Percentiles rank a stretch among this genome's conserved stretches.
phyloP scores from a whole-genome alignment of 2,797 vertebrate genomes.

The Bryconaethiops microstoma region DNA sequence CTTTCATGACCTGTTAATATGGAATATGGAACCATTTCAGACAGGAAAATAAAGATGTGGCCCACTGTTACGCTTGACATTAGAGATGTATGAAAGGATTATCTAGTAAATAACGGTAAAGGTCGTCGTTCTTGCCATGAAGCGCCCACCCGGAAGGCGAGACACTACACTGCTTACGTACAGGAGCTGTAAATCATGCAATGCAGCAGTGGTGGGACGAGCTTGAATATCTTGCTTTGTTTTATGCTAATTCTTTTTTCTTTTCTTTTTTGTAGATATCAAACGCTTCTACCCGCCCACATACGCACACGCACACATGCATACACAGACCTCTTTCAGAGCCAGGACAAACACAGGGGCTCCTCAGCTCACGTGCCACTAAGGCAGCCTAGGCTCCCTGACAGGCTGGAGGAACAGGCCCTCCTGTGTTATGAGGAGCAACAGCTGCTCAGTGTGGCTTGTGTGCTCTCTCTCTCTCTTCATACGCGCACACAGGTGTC shows the following conservation, averaged over 20 bases:
- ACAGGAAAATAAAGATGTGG: too few relatives aligned
- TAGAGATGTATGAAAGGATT: too few relatives aligned
- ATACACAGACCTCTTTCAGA: slow-evolving; percentile 35
- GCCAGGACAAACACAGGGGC: slow-evolving; percentile 49
- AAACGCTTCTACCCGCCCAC: slow-evolving; percentile 37
- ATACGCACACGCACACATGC: slow-evolving; percentile 52
- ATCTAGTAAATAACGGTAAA: too few relatives aligned
- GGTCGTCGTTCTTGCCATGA: too few relatives aligned
- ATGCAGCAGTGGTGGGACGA: slow-evolving; percentile 28
- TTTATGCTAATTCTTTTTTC: background rate
- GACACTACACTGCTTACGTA: too few relatives aligned
- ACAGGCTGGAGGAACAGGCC: slow-evolving; percentile 67
- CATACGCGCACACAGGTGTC: slow-evolving; percentile 66
- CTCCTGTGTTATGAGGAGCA: slow-evolving; percentile 69
- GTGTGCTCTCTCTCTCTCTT: slow-evolving; percentile 3
- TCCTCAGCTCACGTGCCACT: slow-evolving; percentile 68
- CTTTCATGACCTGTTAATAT: too few relatives aligned
- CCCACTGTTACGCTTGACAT: too few relatives aligned
- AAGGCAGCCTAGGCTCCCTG: slow-evolving; percentile 58
- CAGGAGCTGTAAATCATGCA: background rate
- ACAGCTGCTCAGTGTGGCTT: slow-evolving; percentile 69
- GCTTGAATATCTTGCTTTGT: slow-evolving; percentile 14
- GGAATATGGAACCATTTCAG: too few relatives aligned
- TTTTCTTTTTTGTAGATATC: slow-evolving; percentile 14
- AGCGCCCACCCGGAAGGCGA: too few relatives aligned